Evolutionary conservation across 1,140 invertebrate species (phyloP).

Genomic region (Musca vetustissima): DNA sequence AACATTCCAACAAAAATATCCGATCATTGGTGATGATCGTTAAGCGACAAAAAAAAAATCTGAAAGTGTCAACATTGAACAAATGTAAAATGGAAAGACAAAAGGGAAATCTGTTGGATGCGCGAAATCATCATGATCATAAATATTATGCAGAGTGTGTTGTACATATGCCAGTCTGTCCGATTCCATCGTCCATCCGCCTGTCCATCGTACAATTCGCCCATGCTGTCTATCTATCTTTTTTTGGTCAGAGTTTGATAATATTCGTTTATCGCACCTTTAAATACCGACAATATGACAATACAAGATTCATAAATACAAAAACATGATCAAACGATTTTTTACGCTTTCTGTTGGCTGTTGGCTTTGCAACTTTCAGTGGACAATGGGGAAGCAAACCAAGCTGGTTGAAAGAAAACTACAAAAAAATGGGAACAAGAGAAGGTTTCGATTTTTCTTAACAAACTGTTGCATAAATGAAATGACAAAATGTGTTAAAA

Average conservation of each 20-base stretch:
- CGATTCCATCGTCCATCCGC: no score
- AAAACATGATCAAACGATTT: slow-evolving; percentile 22
- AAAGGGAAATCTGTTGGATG: no score
- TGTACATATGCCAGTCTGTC: slow-evolving; percentile 5
- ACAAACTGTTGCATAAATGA: slow-evolving; percentile 24
- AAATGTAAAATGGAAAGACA: no score
- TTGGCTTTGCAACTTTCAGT: no score
- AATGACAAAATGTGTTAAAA: slow-evolving; percentile 24
- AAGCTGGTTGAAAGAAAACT: not conserved
- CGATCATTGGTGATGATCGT: no score
- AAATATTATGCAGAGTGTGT: slow-evolving; percentile 20
- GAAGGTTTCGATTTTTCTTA: slow-evolving; percentile 6
- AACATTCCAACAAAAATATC: no score
- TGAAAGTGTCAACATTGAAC: no score
- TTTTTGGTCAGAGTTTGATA: slow-evolving; percentile 4
- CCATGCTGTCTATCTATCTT: no score
- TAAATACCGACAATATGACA: slow-evolving; percentile 23
- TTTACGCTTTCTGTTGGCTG: not conserved
- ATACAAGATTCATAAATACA: slow-evolving; percentile 20
- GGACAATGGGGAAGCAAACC: no score
- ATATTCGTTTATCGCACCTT: slow-evolving; percentile 23
- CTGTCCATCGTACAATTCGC: no score
- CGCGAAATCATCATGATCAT: slow-evolving; percentile 21
- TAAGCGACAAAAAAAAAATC: no score
- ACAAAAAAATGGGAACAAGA: not conserved